Evolutionary conservation across 2,797 vertebrate species (phyloP).

Genomic region (Antrozous pallidus): DNA sequence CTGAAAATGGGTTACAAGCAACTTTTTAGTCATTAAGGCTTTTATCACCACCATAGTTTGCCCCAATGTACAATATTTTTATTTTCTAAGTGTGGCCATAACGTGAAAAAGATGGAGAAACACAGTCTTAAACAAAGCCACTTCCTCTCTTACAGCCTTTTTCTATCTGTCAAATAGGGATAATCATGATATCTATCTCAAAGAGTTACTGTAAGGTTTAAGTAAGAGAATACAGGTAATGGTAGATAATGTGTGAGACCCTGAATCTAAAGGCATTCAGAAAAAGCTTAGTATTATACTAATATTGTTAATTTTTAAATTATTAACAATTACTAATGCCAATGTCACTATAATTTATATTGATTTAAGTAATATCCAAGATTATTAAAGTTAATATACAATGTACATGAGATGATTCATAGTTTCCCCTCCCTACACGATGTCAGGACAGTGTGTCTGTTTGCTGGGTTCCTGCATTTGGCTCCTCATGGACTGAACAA

Average conservation of each 20-base stretch:
- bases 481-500: not conserved
- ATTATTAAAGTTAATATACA: not conserved
- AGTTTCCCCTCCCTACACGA: not conserved
- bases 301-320: not conserved
- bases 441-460: not conserved
- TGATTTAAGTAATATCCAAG: not conserved
- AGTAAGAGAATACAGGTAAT: not conserved
- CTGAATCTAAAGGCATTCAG: not conserved
- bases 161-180: not conserved
- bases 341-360: not conserved
- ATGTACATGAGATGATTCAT: not conserved
- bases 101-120: not conserved
- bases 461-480: not conserved
- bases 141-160: not conserved
- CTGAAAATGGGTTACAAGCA: not conserved
- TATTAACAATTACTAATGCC: not conserved
- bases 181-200: not conserved
- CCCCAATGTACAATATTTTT: not conserved
- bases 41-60: not conserved
- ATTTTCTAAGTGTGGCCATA: not conserved
- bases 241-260: not conserved
- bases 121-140: not conserved
- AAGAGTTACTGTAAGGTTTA: not conserved
- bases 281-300: not conserved
- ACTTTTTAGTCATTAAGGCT: not conserved